These are phyloP conservation scores for Nineta flava DNA, from an alignment of 2,888 invertebrate species.

Conservation along the genomic window DNA sequence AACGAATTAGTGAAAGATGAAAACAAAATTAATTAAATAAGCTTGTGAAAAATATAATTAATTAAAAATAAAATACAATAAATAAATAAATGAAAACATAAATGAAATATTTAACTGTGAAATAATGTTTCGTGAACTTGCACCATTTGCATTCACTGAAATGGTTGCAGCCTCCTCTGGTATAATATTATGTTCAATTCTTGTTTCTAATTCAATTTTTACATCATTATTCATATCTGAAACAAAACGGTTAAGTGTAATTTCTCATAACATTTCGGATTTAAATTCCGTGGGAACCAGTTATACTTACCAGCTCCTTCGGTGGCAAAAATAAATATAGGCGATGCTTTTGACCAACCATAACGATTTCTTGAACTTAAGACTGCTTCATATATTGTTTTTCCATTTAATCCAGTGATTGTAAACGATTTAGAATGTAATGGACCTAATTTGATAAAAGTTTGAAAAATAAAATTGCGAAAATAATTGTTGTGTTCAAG, in stretches of 20 bases:
- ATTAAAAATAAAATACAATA: no score
- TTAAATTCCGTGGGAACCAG: background rate
- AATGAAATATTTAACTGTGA: no score
- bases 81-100: no score
- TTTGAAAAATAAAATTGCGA: background rate
- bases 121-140: no score
- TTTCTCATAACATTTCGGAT: background rate
- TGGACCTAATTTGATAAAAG: slow-evolving; percentile 34
- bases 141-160: background rate
- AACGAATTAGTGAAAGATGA: no score
- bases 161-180: slow-evolving; percentile 6
- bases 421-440: slow-evolving; percentile 63
- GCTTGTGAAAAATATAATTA: no score
- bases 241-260: background rate
- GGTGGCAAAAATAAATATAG: slow-evolving; percentile 59
- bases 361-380: slow-evolving; percentile 67
- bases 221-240: slow-evolving; percentile 6
- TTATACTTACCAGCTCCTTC: slow-evolving; percentile 47
- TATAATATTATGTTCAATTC: slow-evolving; percentile 7
- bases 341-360: slow-evolving; percentile 71
- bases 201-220: slow-evolving; percentile 5
- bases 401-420: slow-evolving; percentile 53
- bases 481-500: no score
- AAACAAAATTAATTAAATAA: no score
- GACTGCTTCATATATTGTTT: slow-evolving; percentile 61